A percentile compares a stretch with the other conserved stretches of the same genome.
phyloP scores from a whole-genome alignment of 2,888 invertebrate species.

The Podotricha telesiphe region DNA sequence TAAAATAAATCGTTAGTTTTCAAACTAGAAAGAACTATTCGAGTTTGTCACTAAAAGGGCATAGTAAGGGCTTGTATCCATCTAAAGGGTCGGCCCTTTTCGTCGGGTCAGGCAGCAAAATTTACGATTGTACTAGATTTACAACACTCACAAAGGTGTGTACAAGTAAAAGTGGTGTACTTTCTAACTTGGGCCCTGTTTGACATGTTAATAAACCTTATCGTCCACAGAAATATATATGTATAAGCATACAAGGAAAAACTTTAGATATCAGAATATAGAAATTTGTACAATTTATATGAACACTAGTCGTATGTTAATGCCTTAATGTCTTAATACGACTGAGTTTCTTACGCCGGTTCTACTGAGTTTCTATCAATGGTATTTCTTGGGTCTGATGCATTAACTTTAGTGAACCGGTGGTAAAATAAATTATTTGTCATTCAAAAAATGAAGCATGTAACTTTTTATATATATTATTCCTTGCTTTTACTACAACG shows the following conservation, averaged over 20 bases:
- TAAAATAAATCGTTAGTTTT: not conserved
- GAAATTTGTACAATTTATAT: too few relatives aligned
- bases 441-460: too few relatives aligned
- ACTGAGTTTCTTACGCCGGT: too few relatives aligned
- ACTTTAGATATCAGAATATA: not conserved
- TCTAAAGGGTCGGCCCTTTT: slow-evolving; percentile 55
- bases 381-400: too few relatives aligned
- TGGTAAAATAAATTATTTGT: too few relatives aligned
- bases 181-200: slow-evolving; percentile 52
- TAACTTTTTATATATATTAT: too few relatives aligned
- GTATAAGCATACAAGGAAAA: not conserved
- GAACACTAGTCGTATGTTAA: too few relatives aligned
- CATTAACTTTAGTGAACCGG: too few relatives aligned
- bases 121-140: slow-evolving; percentile 76
- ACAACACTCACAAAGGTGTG: slow-evolving; percentile 76
- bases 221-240: slow-evolving; percentile 4
- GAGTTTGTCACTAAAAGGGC: slow-evolving; percentile 24
- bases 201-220: slow-evolving; percentile 30
- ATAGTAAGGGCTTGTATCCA: slow-evolving; percentile 32
- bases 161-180: slow-evolving; percentile 58
- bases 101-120: slow-evolving; percentile 62
- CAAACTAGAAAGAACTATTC: slow-evolving; percentile 6
- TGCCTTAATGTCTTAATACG: too few relatives aligned
- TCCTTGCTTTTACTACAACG: too few relatives aligned
- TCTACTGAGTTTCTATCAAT: too few relatives aligned